Evolutionary conservation across 2,888 invertebrate species (phyloP).

Genomic region (Tenthredo amoena): DNA sequence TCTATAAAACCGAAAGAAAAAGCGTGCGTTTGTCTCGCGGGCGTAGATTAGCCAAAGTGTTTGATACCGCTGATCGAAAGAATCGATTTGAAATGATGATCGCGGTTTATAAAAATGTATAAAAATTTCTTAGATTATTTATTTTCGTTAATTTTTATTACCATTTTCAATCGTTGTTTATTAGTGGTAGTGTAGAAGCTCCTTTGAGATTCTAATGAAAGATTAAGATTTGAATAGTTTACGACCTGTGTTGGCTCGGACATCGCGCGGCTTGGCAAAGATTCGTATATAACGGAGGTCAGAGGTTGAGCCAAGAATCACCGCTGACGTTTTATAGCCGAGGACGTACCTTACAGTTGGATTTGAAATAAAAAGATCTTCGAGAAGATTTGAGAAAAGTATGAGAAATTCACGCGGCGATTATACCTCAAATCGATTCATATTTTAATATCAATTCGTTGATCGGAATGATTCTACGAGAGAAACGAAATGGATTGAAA

Average conservation of each 20-base stretch:
- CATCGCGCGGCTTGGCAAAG: slow-evolving; percentile 30
- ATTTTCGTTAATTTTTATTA: not conserved
- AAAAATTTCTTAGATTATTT: not conserved
- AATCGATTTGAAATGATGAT: not conserved
- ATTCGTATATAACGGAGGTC: slow-evolving; percentile 37
- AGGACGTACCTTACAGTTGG: not conserved
- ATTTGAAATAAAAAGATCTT: not conserved
- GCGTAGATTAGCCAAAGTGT: not conserved
- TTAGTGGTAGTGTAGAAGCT: not conserved
- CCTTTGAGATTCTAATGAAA: not conserved
- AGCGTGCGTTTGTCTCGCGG: not conserved
- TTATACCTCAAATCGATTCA: no score
- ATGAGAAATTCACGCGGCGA: not conserved
- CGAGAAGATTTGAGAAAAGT: not conserved
- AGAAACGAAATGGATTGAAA: not conserved
- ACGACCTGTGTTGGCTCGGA: not conserved
- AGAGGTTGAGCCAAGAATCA: slow-evolving; percentile 20
- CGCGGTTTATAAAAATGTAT: not conserved
- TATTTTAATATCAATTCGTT: no score
- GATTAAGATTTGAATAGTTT: slow-evolving; percentile 19
- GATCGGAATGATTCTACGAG: no score
- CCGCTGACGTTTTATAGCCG: slow-evolving; percentile 13
- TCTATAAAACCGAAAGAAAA: not conserved
- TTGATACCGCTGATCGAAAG: not conserved
- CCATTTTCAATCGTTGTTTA: not conserved